Conservation (phyloP, 2,113 vertebrate genomes). For the Apodemus sylvaticus region DNA sequence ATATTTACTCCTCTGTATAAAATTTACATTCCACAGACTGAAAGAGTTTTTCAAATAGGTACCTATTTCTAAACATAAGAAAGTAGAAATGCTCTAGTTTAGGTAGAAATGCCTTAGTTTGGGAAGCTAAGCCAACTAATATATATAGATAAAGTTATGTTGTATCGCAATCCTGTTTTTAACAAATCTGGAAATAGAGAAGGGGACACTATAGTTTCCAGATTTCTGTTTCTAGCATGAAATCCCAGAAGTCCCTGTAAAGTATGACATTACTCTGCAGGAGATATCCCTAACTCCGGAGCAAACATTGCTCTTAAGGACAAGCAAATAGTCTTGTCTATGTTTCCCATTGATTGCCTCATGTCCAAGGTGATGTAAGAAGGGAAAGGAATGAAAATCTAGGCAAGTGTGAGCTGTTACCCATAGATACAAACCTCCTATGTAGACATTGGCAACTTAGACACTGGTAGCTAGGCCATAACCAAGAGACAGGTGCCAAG, state of each 20-base stretch:
- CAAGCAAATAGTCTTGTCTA: neutral
- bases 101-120: constrained; percentile 25
- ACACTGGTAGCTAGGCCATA: neutral
- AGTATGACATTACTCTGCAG: neutral
- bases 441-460: neutral
- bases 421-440: too few species aligned
- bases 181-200: neutral
- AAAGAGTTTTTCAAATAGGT: neutral
- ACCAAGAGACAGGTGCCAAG: neutral
- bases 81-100: constrained; percentile 26
- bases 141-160: neutral
- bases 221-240: neutral
- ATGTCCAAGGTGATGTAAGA: neutral
- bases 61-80: neutral
- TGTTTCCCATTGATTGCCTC: neutral
- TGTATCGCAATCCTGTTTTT: neutral
- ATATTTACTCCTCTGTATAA: neutral
- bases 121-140: neutral
- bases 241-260: neutral
- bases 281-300: neutral
- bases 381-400: neutral
- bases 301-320: neutral
- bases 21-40: neutral
- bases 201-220: neutral
- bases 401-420: neutral